phyloP scores from a whole-genome alignment of 2,113 vertebrate species.

The Vicugna pacos region DNA sequence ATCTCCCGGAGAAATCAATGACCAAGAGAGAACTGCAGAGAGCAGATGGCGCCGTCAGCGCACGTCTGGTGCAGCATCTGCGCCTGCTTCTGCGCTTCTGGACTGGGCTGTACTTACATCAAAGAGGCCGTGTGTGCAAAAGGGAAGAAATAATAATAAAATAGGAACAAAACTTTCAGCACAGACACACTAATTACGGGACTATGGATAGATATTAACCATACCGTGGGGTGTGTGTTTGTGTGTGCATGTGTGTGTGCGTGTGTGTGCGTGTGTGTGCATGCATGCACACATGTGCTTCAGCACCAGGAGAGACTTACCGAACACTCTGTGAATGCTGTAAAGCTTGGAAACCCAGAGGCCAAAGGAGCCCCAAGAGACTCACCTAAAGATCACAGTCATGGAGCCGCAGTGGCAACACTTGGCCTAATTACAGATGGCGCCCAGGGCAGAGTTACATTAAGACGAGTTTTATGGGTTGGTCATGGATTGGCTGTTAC shows the following conservation, averaged over 20 bases:
- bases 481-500: slow-evolving; percentile 40
- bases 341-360: slow-evolving; percentile 49
- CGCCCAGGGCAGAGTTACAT: slow-evolving; percentile 76
- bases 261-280: too few species aligned
- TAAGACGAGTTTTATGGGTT: slow-evolving; percentile 78
- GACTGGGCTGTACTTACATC: slow-evolving; percentile 65
- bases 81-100: slow-evolving; percentile 71
- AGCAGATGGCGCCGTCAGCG: slow-evolving; percentile 78
- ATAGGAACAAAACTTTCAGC: slow-evolving; percentile 10
- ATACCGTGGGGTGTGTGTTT: not conserved
- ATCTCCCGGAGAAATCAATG: slow-evolving; percentile 77
- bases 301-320: not conserved
- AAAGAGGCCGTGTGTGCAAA: slow-evolving; percentile 53
- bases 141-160: slow-evolving; percentile 57
- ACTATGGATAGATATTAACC: not conserved
- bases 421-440: slow-evolving; percentile 77
- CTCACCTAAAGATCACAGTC: slow-evolving; percentile 66
- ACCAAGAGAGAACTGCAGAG: slow-evolving; percentile 73
- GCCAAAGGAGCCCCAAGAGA: slow-evolving; percentile 56
- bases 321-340: not conserved
- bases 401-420: slow-evolving; percentile 58
- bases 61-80: slow-evolving; percentile 79
- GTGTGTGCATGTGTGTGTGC: not conserved
- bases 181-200: not conserved
- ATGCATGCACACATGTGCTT: not conserved